Evolutionary conservation across 2,888 invertebrate genomes (phyloP).

Genomic region (Phasia obesa): DNA sequence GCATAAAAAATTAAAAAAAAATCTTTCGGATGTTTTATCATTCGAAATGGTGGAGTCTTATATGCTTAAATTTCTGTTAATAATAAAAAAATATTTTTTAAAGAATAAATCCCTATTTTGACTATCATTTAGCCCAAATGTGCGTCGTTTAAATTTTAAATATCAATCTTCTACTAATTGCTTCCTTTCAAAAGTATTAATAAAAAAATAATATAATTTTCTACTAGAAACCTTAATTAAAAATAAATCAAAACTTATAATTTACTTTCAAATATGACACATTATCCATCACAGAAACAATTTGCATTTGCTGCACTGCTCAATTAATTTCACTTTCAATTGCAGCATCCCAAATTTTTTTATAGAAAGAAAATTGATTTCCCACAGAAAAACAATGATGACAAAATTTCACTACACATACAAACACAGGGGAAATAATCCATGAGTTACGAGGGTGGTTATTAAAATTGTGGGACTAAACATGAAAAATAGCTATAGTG

Average conservation of each 20-base stretch:
- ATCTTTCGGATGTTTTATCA: too few relatives aligned
- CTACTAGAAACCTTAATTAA: background rate
- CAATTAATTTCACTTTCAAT: conserved; percentile 47
- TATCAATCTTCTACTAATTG: background rate
- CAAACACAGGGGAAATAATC: background rate
- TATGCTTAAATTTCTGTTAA: too few relatives aligned
- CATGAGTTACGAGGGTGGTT: conserved; percentile 8
- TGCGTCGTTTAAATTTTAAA: too few relatives aligned
- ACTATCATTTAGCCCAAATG: too few relatives aligned
- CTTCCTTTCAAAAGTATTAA: background rate
- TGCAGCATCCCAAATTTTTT: background rate
- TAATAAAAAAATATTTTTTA: too few relatives aligned
- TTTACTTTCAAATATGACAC: conserved; percentile 1
- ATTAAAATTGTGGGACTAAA: too few relatives aligned
- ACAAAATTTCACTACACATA: background rate
- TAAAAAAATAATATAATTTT: background rate
- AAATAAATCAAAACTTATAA: conserved; percentile 8
- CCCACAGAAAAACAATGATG: background rate
- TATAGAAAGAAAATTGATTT: too few relatives aligned
- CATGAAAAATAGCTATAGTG: too few relatives aligned
- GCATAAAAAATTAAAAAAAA: too few relatives aligned
- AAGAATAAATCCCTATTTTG: too few relatives aligned
- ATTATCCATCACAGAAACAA: background rate
- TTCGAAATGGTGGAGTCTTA: too few relatives aligned
- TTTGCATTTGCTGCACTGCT: conserved; percentile 29